Evolutionary conservation across 2,113 vertebrate genomes (phyloP).

Genomic region (Oncorhynchus keta): DNA sequence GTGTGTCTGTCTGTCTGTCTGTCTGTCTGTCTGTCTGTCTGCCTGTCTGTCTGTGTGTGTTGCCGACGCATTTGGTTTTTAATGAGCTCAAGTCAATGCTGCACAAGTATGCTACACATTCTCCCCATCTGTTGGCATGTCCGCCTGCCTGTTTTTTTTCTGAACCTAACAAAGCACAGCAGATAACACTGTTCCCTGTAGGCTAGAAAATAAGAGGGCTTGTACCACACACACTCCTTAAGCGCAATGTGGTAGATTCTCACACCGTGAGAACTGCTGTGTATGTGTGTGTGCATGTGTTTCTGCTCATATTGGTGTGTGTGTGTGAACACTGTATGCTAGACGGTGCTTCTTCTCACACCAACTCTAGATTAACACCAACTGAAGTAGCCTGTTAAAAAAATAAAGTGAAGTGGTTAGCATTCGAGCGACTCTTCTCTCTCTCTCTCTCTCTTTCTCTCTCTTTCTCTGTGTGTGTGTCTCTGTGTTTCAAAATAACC

Average conservation of each 20-base stretch:
- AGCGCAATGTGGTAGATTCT: no score
- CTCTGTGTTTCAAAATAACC: no score
- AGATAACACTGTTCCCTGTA: conserved; percentile 22
- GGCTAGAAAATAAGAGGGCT: background rate
- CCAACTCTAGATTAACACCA: no score
- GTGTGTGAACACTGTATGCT: background rate
- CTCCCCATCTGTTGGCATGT: conserved; percentile 51
- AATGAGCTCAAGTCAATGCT: conserved; percentile 48
- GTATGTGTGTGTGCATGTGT: background rate
- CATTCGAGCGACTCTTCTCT: background rate
- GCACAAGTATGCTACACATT: conserved; percentile 24
- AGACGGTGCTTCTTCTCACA: no score
- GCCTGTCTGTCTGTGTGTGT: conserved; percentile 7
- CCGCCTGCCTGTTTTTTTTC: conserved; percentile 18
- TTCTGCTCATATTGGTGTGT: background rate
- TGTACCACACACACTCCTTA: background rate
- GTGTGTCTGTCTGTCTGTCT: no score
- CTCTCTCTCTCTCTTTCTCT: background rate
- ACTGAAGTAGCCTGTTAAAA: no score
- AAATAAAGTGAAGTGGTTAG: no score
- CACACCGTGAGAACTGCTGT: background rate
- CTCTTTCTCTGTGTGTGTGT: no score
- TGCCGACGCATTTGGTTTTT: conserved; percentile 45
- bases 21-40: no score
- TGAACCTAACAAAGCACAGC: conserved; percentile 30